These are phyloP conservation scores for Erpobdella octoculata DNA, from an alignment of 2,888 invertebrate genomes.

Conservation along the genomic window DNA sequence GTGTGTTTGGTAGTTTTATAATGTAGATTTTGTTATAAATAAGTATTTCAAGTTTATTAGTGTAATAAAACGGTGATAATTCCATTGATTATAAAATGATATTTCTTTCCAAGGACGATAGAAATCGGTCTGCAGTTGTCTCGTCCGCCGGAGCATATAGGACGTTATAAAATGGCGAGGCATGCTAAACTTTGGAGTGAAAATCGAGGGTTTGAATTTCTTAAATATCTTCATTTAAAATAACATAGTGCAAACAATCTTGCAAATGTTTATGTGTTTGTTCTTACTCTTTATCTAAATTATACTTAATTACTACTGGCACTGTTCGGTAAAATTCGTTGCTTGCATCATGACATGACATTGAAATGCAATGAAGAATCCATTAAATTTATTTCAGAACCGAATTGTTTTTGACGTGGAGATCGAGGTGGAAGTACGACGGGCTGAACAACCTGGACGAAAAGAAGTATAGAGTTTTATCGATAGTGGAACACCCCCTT, in stretches of 20 bases:
- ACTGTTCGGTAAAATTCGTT: background rate
- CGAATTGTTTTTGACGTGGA: conserved; percentile 44
- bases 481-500: conserved; percentile 43
- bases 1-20: too few species aligned
- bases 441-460: conserved; percentile 51
- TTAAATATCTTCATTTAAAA: too few species aligned
- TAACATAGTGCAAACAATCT: too few species aligned
- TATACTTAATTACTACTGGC: too few species aligned
- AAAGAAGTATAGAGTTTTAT: conserved; percentile 50
- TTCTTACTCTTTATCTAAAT: too few species aligned
- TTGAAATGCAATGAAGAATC: too few species aligned
- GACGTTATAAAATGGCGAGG: conserved; percentile 50
- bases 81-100: background rate
- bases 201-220: conserved; percentile 41
- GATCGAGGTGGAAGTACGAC: conserved; percentile 48
- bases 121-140: conserved; percentile 52
- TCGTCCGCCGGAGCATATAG: conserved; percentile 54
- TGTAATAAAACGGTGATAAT: background rate
- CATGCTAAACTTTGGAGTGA: conserved; percentile 45
- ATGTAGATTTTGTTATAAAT: background rate
- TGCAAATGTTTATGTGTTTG: too few species aligned
- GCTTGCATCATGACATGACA: too few species aligned
- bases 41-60: background rate
- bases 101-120: conserved; percentile 41
- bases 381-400: too few species aligned